These are phyloP conservation scores for Adelosebastes latens DNA, from an alignment of 2,797 vertebrate genomes.

Conservation along the genomic window DNA sequence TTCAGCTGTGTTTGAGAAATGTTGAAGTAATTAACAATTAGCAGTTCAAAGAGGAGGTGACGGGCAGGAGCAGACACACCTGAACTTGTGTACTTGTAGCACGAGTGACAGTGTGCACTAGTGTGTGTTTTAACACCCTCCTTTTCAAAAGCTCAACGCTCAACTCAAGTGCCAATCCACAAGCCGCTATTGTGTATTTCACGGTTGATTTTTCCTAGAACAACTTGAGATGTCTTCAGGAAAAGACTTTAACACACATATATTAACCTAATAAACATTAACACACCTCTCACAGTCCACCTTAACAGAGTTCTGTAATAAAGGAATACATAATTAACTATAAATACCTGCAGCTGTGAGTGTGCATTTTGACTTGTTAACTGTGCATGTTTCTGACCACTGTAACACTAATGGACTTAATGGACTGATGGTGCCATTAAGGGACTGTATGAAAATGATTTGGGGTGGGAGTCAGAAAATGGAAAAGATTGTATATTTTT, in stretches of 20 bases:
- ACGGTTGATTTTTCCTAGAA: constrained; percentile 22
- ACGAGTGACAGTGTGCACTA: constrained; percentile 10
- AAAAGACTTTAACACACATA: not conserved
- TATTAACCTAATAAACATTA: constrained; percentile 12
- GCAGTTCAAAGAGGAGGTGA: constrained; percentile 60
- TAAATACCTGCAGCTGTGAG: not conserved
- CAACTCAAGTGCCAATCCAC: constrained; percentile 15
- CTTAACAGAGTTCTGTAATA: not conserved
- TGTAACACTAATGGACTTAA: not conserved
- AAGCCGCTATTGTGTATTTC: not conserved
- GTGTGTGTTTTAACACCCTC: constrained; percentile 63
- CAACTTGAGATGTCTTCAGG: not conserved
- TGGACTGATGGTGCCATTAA: not conserved
- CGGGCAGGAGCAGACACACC: constrained; percentile 16
- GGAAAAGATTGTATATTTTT: too few species aligned
- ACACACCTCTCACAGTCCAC: not conserved
- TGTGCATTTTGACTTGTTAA: not conserved
- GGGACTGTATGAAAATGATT: not conserved
- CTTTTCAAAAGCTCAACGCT: constrained; percentile 32
- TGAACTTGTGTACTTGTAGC: constrained; percentile 22
- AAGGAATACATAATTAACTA: not conserved
- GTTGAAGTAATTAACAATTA: constrained; percentile 67
- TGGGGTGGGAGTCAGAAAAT: not conserved
- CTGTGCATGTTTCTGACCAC: not conserved
- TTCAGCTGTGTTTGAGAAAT: constrained; percentile 46